These are phyloP conservation scores for Theristicus caerulescens DNA, from an alignment of 2,113 vertebrate species.

Conservation along the genomic window DNA sequence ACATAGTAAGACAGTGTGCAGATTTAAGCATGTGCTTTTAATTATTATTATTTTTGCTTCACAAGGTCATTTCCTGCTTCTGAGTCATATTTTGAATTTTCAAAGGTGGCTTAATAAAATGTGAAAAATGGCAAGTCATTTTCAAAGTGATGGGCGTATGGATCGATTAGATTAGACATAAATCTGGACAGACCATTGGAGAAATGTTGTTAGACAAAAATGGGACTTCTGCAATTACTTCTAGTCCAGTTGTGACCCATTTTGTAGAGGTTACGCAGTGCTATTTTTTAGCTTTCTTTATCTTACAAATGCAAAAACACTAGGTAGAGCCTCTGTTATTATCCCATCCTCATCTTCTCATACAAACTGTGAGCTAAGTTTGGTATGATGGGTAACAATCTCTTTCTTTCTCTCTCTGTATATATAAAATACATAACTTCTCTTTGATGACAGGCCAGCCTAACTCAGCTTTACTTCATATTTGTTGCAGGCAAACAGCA, in stretches of 20 bases:
- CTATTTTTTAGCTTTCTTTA: constrained; percentile 9
- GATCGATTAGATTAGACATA: constrained; percentile 41
- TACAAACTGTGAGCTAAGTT: neutral
- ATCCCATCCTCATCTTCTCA: neutral
- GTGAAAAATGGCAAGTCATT: constrained; percentile 58
- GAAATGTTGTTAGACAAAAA: constrained; percentile 63
- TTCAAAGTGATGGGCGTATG: constrained; percentile 28
- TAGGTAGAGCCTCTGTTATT: neutral
- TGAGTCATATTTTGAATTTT: constrained; percentile 12
- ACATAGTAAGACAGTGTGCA: neutral
- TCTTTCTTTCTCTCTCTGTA: neutral
- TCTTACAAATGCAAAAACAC: neutral
- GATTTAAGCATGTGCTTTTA: neutral
- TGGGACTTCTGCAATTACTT: constrained; percentile 61
- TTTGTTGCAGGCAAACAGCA: neutral
- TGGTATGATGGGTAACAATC: neutral
- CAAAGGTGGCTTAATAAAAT: constrained; percentile 5
- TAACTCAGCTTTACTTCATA: neutral
- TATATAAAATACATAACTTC: neutral
- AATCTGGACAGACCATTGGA: constrained; percentile 37
- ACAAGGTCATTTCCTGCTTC: neutral
- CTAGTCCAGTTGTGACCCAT: constrained; percentile 60
- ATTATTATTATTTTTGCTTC: neutral
- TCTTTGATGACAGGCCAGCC: neutral
- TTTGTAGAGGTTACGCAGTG: constrained; percentile 8